Base-by-base conservation (phyloP, 2,113 vertebrate species). In the Leuciscus idus region DNA sequence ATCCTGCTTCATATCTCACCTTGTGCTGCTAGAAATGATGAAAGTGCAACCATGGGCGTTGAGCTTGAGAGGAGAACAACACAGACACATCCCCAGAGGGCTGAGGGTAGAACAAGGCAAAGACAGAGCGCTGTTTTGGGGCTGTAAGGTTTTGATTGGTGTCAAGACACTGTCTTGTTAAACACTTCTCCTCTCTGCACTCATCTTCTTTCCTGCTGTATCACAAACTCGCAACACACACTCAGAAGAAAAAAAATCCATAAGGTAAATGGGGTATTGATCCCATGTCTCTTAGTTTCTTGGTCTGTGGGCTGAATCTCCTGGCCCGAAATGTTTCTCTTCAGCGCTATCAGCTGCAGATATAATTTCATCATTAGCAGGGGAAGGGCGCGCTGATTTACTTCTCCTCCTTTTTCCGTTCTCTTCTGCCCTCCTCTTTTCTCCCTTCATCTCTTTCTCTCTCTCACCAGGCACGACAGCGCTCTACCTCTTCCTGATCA, bases 401-500 rank as follows among this genome's bases (percentile, higher is more conserved):
- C 57, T 75, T 72, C n/a, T 59, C 70, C 72, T 57, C 26, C 36
- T 39, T 26, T 43, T 55, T 55, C 26, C 4, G 55, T 68, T 59
- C 50, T 76, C 33, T 77, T 50, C 75, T 50, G 43, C 62, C 64
- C 43, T 52, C 73, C 10, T 33, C 30, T 6, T 43, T 55, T 74
- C 17, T 61, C 55, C 43, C 19, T 74, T 76, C 43, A 28, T 78
- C 66, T 62, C 19, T 80, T 26, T 68, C 23, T 79, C 90, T 90
- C 87, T 91, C 57, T 92, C 95, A 95, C 62, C 94, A 99, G 98
- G 98, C 92, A 99, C 98, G 87, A 99, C 97, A 84, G 98, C 98
- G 87, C 95, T 99, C 94, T 98, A 97, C 95, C 96, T 99, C 94
- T 99, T 99, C 96, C 96, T 99, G 89, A 95, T 98, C 92, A 98